phyloP scores from a whole-genome alignment of 2,888 invertebrate genomes.

The Didymodactylos carnosus region DNA sequence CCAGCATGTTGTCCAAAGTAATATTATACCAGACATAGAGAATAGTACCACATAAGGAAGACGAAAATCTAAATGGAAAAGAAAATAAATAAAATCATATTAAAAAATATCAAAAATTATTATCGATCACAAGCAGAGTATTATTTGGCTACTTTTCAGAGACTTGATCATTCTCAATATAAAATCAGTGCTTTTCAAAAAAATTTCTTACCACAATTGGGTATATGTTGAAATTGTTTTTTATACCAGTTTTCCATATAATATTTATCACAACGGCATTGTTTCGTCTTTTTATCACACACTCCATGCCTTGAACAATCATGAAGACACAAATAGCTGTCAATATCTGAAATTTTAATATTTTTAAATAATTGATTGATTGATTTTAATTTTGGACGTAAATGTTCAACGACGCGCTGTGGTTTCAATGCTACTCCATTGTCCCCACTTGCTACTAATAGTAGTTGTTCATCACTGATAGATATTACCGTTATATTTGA shows the following conservation, averaged over 20 bases:
- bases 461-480: not conserved
- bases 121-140: not conserved
- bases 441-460: not conserved
- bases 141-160: no score
- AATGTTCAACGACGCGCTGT: not conserved
- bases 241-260: slow-evolving; percentile 9
- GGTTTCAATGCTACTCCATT: not conserved
- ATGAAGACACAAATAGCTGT: not conserved
- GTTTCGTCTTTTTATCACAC: slow-evolving; percentile 5
- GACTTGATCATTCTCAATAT: no score
- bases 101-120: no score
- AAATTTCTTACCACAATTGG: slow-evolving; percentile 13
- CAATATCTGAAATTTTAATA: not conserved
- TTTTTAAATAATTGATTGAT: not conserved
- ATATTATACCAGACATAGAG: not conserved
- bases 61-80: not conserved
- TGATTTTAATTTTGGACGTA: not conserved
- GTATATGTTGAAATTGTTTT: not conserved
- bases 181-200: no score
- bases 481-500: not conserved
- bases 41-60: not conserved
- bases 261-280: slow-evolving; percentile 10
- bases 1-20: not conserved
- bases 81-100: not conserved
- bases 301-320: slow-evolving; percentile 12